phyloP scores from a whole-genome alignment of 2,113 vertebrate genomes.

The Myrmecobius fasciatus region DNA sequence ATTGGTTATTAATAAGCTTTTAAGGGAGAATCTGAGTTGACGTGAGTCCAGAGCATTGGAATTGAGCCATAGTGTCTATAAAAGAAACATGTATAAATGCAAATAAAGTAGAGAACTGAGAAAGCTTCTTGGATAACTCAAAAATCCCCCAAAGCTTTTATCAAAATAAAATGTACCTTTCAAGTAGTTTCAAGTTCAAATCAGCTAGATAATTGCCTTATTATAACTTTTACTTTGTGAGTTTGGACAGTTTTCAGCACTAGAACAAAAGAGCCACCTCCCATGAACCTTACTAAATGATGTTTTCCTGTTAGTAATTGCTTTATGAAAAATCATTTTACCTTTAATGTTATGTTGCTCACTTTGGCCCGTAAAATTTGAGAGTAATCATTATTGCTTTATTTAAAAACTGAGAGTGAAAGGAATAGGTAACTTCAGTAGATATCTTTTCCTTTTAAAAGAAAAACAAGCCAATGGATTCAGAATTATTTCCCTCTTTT shows the following conservation, averaged over 20 bases:
- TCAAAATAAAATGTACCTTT: conserved; percentile 24
- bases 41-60: neutral
- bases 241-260: neutral
- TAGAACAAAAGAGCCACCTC: neutral
- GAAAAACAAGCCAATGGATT: neutral
- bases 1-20: neutral
- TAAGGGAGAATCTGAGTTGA: neutral
- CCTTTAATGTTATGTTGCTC: neutral
- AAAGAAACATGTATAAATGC: neutral
- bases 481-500: neutral
- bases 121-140: neutral
- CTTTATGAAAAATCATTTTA: conserved; percentile 12
- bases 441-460: neutral
- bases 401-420: neutral
- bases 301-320: neutral
- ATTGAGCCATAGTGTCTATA: neutral
- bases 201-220: neutral
- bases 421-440: neutral
- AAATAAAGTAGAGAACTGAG: neutral
- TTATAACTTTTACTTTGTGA: neutral
- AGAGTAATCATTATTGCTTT: conserved; percentile 29
- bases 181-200: neutral
- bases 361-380: conserved; percentile 15
- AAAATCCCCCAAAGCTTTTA: neutral
- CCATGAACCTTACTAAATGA: neutral